A percentile compares a stretch with the other conserved stretches of the same genome.
These are phyloP conservation scores for Megalops cyprinoides DNA, from an alignment of 2,797 vertebrate species.

Conservation along the genomic window DNA sequence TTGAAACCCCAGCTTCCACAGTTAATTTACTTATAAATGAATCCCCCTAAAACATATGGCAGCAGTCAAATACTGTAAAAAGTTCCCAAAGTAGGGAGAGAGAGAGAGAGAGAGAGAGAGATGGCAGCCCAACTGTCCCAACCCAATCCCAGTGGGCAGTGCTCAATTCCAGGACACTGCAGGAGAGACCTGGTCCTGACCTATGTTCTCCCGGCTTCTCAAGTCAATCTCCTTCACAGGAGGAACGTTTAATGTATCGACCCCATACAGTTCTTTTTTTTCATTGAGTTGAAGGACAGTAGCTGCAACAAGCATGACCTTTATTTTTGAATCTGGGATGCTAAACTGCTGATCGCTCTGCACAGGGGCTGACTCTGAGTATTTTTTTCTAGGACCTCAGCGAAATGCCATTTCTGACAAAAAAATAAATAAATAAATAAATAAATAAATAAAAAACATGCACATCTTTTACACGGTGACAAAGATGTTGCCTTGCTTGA, in stretches of 20 bases:
- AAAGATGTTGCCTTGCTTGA: background rate
- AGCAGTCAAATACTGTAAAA: background rate
- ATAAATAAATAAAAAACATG: too few species aligned
- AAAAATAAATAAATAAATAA: background rate
- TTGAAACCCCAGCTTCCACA: too few species aligned
- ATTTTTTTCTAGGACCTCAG: background rate
- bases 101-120: background rate
- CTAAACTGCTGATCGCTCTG: background rate
- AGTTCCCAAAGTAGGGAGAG: background rate
- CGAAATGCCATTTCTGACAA: background rate
- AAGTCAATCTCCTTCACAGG: background rate
- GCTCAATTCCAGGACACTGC: slow-evolving; percentile 21
- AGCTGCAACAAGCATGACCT: background rate
- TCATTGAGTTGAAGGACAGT: background rate
- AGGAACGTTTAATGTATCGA: slow-evolving; percentile 19
- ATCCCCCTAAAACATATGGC: background rate
- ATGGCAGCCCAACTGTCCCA: background rate
- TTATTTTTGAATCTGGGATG: background rate
- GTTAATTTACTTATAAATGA: too few species aligned
- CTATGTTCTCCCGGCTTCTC: background rate
- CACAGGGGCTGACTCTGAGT: background rate
- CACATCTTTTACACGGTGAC: background rate
- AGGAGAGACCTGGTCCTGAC: background rate
- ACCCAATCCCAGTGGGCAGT: slow-evolving; percentile 13
- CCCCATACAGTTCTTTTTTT: background rate